A percentile compares a stretch with the other conserved stretches of the same genome.
Conservation (phyloP, 2,797 vertebrate species). For the Melanogrammus aeglefinus region DNA sequence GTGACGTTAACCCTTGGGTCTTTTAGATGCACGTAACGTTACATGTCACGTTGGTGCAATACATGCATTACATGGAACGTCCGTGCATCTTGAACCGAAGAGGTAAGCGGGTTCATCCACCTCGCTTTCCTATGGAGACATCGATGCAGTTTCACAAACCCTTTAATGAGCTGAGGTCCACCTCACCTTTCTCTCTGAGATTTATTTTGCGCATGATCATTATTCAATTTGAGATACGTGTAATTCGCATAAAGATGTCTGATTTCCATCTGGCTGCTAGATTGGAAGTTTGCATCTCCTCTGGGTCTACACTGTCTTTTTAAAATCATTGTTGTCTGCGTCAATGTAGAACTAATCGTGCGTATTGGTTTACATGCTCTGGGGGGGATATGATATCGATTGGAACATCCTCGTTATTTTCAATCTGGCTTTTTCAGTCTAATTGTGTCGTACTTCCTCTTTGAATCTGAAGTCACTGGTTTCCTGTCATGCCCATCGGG, state of each 20-base stretch:
- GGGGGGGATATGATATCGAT: not conserved
- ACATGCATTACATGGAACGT: no score
- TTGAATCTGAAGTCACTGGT: constrained; percentile 14
- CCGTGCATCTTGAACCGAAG: no score
- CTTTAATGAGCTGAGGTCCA: no score
- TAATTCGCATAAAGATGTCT: not conserved
- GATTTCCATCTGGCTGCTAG: not conserved
- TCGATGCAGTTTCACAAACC: not conserved
- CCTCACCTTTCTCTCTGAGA: not conserved
- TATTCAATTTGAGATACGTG: not conserved
- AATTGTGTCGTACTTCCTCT: not conserved
- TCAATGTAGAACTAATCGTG: not conserved
- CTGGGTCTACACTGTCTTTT: not conserved
- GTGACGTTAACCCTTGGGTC: no score
- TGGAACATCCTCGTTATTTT: not conserved
- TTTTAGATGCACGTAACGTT: no score
- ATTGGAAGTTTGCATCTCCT: not conserved
- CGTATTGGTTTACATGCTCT: not conserved
- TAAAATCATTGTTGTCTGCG: not conserved
- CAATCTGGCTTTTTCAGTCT: not conserved
- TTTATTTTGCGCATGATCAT: not conserved
- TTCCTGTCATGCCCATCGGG: constrained; percentile 17
- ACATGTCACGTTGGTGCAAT: no score
- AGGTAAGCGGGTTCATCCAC: no score
- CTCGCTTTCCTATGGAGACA: no score